Evolutionary conservation across 2,888 invertebrate genomes (phyloP).

Genomic region (Epistrophe grossulariae): DNA sequence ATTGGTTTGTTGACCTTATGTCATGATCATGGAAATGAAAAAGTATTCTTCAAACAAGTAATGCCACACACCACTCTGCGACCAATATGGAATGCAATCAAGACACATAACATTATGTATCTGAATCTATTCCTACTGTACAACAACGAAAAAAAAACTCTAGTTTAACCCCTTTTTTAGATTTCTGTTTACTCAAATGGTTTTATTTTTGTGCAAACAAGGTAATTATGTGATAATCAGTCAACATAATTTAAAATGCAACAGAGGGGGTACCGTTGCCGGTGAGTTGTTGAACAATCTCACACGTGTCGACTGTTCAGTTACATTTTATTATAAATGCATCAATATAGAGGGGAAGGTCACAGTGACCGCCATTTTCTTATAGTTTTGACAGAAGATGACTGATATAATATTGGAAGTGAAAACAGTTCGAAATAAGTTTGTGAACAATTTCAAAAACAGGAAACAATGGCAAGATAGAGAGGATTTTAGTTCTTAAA

Average conservation of each 20-base stretch:
- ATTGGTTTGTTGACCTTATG: conserved; percentile 65
- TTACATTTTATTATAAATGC: neutral
- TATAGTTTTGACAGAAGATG: neutral
- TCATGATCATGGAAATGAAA: conserved; percentile 54
- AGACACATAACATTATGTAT: conserved; percentile 20
- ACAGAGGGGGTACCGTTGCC: neutral
- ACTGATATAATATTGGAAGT: neutral
- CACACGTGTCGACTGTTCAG: neutral
- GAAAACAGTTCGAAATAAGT: neutral
- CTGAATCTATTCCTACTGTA: neutral
- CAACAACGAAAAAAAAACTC: conserved; percentile 7
- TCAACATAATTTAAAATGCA: conserved; percentile 50
- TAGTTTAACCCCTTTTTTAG: conserved; percentile 27
- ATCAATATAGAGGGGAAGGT: neutral
- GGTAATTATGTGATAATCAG: conserved; percentile 60
- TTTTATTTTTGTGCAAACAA: conserved; percentile 43
- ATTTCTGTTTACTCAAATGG: conserved; percentile 58
- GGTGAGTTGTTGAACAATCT: neutral
- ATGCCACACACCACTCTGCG: neutral
- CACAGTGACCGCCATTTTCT: neutral
- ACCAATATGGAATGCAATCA: conserved; percentile 39
- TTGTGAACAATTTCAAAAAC: neutral
- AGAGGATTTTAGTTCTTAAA: too few relatives aligned
- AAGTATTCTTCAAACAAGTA: conserved; percentile 57
- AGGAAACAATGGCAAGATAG: too few relatives aligned